A percentile compares a stretch with the other conserved stretches of the same genome.
phyloP scores from a whole-genome alignment of 2,888 invertebrate genomes.

The Acanthosepion pharaonis region DNA sequence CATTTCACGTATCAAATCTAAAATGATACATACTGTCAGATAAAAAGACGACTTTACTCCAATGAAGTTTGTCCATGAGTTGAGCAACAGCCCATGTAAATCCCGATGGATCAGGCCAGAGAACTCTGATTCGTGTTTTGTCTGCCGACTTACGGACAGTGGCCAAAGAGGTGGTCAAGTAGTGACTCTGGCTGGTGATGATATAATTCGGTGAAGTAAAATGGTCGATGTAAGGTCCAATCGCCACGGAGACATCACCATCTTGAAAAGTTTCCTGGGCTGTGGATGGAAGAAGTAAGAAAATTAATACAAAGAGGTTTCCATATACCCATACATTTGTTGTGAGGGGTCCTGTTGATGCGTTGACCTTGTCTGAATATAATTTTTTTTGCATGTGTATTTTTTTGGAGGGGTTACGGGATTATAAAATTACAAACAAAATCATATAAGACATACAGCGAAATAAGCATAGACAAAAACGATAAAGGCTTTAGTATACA shows the following conservation, averaged over 20 bases:
- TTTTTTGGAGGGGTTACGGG: no score
- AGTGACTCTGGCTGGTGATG: constrained; percentile 62
- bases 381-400: no score
- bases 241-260: constrained; percentile 60
- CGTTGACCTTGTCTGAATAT: no score
- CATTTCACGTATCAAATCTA: background rate
- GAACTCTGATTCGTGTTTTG: constrained; percentile 59
- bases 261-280: constrained; percentile 60
- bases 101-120: constrained; percentile 64
- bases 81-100: constrained; percentile 62
- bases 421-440: no score
- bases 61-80: constrained; percentile 58
- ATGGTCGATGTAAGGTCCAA: constrained; percentile 68
- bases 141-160: constrained; percentile 57
- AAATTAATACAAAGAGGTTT: background rate
- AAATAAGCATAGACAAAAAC: no score
- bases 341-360: no score
- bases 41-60: constrained; percentile 65
- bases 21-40: constrained; percentile 62
- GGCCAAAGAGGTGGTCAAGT: constrained; percentile 63
- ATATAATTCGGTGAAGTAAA: constrained; percentile 69
- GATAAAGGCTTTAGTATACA: no score
- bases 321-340: no score
- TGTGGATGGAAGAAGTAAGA: constrained; percentile 47
- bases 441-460: no score